Conservation (phyloP, 2,113 vertebrate species). For the Apus apus region DNA sequence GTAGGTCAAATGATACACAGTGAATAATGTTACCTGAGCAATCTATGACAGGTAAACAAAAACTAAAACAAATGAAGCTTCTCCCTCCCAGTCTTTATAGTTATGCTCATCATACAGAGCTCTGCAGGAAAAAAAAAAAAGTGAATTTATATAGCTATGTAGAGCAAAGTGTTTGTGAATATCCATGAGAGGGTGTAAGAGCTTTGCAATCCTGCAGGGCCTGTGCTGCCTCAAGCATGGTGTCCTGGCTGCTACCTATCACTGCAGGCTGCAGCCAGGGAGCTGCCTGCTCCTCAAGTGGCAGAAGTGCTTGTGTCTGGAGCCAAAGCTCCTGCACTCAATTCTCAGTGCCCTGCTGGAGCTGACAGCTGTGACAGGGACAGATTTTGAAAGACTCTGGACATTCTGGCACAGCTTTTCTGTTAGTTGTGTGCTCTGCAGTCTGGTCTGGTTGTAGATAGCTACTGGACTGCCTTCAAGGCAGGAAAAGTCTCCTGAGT, state of each 20-base stretch:
- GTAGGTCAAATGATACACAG: not conserved
- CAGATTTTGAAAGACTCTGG: not conserved
- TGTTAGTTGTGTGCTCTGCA: not conserved
- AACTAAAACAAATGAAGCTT: not conserved
- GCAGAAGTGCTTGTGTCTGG: not conserved
- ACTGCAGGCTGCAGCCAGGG: not conserved
- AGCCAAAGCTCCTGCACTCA: not conserved
- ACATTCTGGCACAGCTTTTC: not conserved
- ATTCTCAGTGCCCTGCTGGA: not conserved
- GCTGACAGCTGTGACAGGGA: conserved; percentile 14
- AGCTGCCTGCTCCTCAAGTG: not conserved
- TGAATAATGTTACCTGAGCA: not conserved
- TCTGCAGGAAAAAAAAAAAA: not conserved
- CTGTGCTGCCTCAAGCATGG: not conserved
- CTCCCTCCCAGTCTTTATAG: not conserved
- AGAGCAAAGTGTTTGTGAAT: not conserved
- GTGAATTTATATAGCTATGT: not conserved
- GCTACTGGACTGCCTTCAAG: not conserved
- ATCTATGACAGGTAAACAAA: not conserved
- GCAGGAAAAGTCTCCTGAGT: not conserved
- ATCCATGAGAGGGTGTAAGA: not conserved
- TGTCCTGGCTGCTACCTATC: not conserved
- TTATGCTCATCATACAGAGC: not conserved
- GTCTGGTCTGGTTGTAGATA: not conserved
- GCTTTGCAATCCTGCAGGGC: not conserved